phyloP scores from a whole-genome alignment of 1,140 invertebrate species.

The Lepidurus couesii region DNA sequence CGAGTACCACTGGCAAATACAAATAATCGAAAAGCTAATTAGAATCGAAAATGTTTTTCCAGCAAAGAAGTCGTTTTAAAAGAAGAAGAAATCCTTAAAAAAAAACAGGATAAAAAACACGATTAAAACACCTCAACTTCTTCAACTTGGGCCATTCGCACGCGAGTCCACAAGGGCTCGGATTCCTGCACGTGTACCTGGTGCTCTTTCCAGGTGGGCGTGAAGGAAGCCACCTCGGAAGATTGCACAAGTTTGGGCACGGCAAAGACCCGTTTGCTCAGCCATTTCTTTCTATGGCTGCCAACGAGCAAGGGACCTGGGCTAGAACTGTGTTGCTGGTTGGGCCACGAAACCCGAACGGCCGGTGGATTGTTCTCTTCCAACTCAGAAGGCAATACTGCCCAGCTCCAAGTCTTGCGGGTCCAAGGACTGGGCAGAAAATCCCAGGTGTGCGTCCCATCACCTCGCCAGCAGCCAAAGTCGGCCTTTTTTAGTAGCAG shows the following conservation, averaged over 20 bases:
- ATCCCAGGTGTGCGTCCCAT: neutral
- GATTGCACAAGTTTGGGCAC: neutral
- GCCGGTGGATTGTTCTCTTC: neutral
- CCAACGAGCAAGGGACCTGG: neutral
- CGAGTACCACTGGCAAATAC: slow-evolving; percentile 54
- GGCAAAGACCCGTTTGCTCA: neutral
- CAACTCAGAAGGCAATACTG: neutral
- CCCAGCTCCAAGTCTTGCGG: slow-evolving; percentile 4
- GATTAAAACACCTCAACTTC: neutral
- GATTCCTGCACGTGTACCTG: neutral
- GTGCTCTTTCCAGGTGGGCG: neutral
- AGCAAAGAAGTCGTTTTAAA: slow-evolving; percentile 1
- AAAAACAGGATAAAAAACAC: neutral
- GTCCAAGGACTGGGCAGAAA: neutral
- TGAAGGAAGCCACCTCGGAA: neutral
- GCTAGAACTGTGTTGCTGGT: neutral
- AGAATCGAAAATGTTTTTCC: slow-evolving; percentile 18
- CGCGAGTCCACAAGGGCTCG: neutral
- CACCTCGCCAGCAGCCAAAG: neutral
- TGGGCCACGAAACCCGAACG: neutral
- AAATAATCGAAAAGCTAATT: slow-evolving; percentile 34
- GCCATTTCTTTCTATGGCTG: neutral
- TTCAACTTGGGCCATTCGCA: neutral
- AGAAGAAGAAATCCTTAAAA: slow-evolving; percentile 4
- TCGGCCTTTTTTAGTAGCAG: neutral